phyloP scores from a whole-genome alignment of 2,113 vertebrate species.

The Ginglymostoma cirratum region DNA sequence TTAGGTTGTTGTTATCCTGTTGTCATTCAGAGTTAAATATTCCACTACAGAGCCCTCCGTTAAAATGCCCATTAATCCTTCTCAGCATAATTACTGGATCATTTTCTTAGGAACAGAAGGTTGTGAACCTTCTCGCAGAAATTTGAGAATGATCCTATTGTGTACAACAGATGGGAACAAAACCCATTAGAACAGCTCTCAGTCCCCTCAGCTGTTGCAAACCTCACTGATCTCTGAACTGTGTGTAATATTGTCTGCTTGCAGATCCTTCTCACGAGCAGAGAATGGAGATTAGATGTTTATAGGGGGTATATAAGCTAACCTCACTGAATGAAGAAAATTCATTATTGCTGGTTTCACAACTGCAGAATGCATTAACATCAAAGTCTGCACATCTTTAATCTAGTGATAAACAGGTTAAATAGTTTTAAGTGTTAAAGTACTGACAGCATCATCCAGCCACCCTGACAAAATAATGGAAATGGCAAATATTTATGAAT shows the following conservation, averaged over 20 bases:
- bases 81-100: slow-evolving; percentile 36
- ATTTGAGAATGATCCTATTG: slow-evolving; percentile 36
- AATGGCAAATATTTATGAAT: neutral
- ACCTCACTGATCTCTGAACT: slow-evolving; percentile 29
- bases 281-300: slow-evolving; percentile 28
- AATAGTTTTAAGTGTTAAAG: neutral
- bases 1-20: neutral
- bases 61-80: slow-evolving; percentile 29
- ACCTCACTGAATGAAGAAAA: neutral
- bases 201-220: slow-evolving; percentile 34
- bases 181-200: slow-evolving; percentile 31
- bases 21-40: slow-evolving; percentile 11
- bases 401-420: neutral
- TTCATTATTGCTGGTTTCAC: neutral
- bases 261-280: neutral
- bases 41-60: neutral
- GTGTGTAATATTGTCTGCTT: slow-evolving; percentile 26
- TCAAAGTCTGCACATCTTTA: neutral
- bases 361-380: slow-evolving; percentile 24
- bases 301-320: neutral
- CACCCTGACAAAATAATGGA: neutral
- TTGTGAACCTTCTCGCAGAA: slow-evolving; percentile 32
- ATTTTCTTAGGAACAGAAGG: slow-evolving; percentile 36
- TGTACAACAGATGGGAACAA: slow-evolving; percentile 38
- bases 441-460: neutral